Evolutionary conservation across 2,113 vertebrate species (phyloP).

Genomic region (Ptychochromis oligacanthus): DNA sequence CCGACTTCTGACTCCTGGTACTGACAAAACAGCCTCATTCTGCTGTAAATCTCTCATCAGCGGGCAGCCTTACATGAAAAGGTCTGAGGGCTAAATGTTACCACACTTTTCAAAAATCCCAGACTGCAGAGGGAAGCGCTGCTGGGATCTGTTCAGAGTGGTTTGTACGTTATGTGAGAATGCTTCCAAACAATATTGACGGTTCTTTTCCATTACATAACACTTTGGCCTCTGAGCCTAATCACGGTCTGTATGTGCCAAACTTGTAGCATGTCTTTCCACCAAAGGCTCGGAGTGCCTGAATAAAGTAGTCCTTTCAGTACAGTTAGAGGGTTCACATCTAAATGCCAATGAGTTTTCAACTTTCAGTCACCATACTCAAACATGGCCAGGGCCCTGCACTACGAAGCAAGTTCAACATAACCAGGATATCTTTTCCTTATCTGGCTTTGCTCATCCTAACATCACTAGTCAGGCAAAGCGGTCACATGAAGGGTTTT

Average conservation of each 20-base stretch:
- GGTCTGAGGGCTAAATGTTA: constrained; percentile 31
- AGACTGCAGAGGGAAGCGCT: not conserved
- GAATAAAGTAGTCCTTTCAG: not conserved
- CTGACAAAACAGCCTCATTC: constrained; percentile 32
- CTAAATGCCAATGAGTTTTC: not conserved
- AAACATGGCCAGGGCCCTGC: no score
- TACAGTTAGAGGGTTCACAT: no score
- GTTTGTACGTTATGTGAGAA: not conserved
- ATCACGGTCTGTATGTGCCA: not conserved
- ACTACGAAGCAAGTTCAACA: not conserved
- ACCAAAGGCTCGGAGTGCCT: not conserved
- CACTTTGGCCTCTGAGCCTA: not conserved
- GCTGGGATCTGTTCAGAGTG: not conserved
- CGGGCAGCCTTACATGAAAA: constrained; percentile 4
- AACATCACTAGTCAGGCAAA: no score
- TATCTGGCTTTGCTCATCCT: not conserved
- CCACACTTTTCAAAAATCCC: constrained; percentile 26
- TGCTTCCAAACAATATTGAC: constrained; percentile 21
- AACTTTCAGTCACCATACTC: no score
- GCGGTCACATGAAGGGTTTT: not conserved
- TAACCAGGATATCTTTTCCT: not conserved
- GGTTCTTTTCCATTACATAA: constrained; percentile 37
- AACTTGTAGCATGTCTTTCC: not conserved
- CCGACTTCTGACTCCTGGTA: constrained; percentile 27
- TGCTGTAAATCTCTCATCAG: constrained; percentile 59